A percentile compares a stretch with the other conserved stretches of the same genome.
Evolutionary conservation across 1,140 invertebrate species (phyloP).

Genomic region (Polypedilum pembai): DNA sequence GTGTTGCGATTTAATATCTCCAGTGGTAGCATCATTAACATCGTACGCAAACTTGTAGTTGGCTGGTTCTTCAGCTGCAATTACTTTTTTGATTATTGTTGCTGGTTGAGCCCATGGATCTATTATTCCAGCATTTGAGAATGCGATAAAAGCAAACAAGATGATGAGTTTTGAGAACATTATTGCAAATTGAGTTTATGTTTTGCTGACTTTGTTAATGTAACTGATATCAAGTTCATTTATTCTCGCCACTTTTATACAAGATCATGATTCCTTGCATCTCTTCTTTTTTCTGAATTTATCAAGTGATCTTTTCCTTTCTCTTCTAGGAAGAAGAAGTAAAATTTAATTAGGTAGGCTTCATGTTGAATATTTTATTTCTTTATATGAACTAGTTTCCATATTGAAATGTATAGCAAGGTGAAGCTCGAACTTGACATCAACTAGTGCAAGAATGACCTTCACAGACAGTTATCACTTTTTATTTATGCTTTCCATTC

Average conservation of each 20-base stretch:
- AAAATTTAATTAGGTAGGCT: neutral
- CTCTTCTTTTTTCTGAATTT: too few relatives aligned
- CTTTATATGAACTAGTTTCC: neutral
- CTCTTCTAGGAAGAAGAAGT: neutral
- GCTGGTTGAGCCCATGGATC: neutral
- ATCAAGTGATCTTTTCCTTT: slow-evolving; percentile 43
- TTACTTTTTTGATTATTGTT: slow-evolving; percentile 1
- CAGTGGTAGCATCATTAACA: slow-evolving; percentile 56
- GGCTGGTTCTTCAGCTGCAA: slow-evolving; percentile 46
- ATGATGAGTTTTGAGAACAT: neutral
- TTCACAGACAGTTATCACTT: slow-evolving; percentile 11
- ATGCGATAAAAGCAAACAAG: neutral
- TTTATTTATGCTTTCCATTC: neutral
- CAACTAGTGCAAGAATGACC: neutral
- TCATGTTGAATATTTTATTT: neutral
- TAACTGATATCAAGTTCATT: slow-evolving; percentile 17
- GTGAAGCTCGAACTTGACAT: neutral
- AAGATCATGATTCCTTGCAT: neutral
- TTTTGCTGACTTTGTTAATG: neutral
- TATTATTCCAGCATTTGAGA: neutral
- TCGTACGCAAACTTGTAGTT: slow-evolving; percentile 56
- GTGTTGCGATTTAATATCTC: slow-evolving; percentile 58
- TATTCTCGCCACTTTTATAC: neutral
- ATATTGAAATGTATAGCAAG: neutral
- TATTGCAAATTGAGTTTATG: neutral